Evolutionary conservation across 2,797 vertebrate species (phyloP), one percentile per base, ranked within the genome.

Genomic region (Enteromius fasciolatus): DNA sequence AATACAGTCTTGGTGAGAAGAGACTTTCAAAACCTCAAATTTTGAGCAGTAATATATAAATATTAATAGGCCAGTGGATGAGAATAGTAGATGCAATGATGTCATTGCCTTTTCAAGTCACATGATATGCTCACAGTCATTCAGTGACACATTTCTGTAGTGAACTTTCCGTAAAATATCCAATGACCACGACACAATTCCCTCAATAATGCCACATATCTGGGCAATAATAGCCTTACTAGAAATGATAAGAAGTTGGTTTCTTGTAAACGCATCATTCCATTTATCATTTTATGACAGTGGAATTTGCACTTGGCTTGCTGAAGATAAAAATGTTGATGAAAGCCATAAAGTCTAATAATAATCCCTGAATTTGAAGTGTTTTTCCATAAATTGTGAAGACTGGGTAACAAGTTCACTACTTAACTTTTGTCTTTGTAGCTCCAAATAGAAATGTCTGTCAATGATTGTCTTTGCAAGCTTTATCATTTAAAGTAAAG

Each of bases 281-380:
- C 50, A 75, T 81, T 64, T 63, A 76, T 66, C 11, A 59, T 28
- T 73, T 79, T 76, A 81, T 78, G 46, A 54, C 50, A n/a, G 36
- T 64, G 74, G 50, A 67, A 44, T 63, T 54, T 69, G 81, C 20
- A 74, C 63, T 6, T 31, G 9, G n/a, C 14, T 36, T 67, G 33
- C 46, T 44, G 39, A 11, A 28, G 68, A 83, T 77, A 83, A 84
- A 36, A 68, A 69, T 64, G 57, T 5, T 59, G 50, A 69, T 83
- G 67, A 78, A 23, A 44, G 52, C 25, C 1, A 28, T 31, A 54
- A 85, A 82, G 68, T 67, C 33, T 57, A n/a, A 54, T 54, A 10
- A 52, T 18, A 18, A 54, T 3, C 52, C 52, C 52, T 54, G 52
- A 54, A 54, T 54, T 54, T 54, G 0, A n/a, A n/a, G 52, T 10